These are phyloP conservation scores for Hetaerina titia DNA, from an alignment of 2,888 invertebrate species.

Conservation along the genomic window DNA sequence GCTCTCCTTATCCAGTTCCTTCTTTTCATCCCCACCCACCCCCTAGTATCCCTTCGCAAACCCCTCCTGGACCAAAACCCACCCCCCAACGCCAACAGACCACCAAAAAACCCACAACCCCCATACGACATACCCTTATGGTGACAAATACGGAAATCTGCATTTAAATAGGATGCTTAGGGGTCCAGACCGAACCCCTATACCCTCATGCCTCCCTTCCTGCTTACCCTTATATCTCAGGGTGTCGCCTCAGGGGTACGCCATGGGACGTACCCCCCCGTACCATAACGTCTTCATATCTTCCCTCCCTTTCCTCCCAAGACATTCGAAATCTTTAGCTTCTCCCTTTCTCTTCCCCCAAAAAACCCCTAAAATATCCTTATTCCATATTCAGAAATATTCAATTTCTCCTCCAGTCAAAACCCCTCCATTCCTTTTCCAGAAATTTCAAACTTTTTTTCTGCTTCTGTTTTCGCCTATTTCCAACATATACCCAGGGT, in stretches of 20 bases:
- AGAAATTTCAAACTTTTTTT: no score
- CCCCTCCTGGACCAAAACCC: no score
- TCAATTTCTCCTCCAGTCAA: not conserved
- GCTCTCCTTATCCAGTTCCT: no score
- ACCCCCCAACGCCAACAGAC: no score
- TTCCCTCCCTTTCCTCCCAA: not conserved
- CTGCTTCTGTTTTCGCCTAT: no score
- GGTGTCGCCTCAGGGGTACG: not conserved
- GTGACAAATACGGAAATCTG: conserved; percentile 14
- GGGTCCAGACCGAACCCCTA: not conserved
- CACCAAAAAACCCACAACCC: not conserved
- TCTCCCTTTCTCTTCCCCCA: no score
- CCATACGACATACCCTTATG: not conserved
- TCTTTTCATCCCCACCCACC: no score
- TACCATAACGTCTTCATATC: conserved; percentile 26
- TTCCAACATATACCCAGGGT: no score
- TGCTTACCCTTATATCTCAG: not conserved
- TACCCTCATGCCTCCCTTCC: not conserved
- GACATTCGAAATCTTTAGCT: not conserved
- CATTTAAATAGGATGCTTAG: conserved; percentile 23
- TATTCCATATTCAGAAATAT: conserved; percentile 9
- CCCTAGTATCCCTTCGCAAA: no score
- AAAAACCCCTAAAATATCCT: not conserved
- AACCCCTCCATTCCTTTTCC: not conserved
- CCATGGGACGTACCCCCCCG: not conserved